Base-by-base conservation (phyloP, 2,888 invertebrate genomes). In the Lithophane leautieri region DNA sequence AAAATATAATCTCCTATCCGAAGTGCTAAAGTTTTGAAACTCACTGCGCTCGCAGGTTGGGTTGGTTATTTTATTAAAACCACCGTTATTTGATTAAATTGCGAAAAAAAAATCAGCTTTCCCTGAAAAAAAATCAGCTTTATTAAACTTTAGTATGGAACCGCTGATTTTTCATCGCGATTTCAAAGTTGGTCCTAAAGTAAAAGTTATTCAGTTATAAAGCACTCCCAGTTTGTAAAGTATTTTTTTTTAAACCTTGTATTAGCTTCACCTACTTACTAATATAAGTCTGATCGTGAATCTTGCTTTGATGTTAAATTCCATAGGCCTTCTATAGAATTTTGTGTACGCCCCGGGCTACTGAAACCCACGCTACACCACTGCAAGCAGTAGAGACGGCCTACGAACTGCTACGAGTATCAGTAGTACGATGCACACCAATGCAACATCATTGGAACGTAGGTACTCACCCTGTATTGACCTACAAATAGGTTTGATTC, bases 401-500 rank as follows among this genome's bases (percentile, higher is more conserved):
- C n/a, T 44, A 28, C 22, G n/a, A 74, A 47, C 34, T 47, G 16
- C 54, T 42, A n/a, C n/a, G n/a, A n/a, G n/a, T n/a, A 28, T 70
- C 71, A 73, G 9, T 9, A 34, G 4, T n/a, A 25, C 14, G 28
- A 34, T 72, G 25, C 54, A 52, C 14, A 44, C n/a, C 22, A 63
- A 44, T 56, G 9, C 28, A 14, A 25, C 62, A n/a, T 40, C 14
- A 54, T 58, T 76, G 12, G 11, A 60, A 58, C 14, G 25, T 42
- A 56, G 3, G 22, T 44, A 52, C 50, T 52, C n/a, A 50, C 34
- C 61, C 56, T 56, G 42, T 44, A 25, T 63, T 76, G 67, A 47
- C 66, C 68, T 70, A 73, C 63, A 74, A 74, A 74, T 73, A 62
- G 44, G 50, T 74, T 75, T 52, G 66, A 82, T 82, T 86, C 79